Evolutionary conservation across 2,113 vertebrate genomes (phyloP).

Genomic region (Cyprinodon tularosa): DNA sequence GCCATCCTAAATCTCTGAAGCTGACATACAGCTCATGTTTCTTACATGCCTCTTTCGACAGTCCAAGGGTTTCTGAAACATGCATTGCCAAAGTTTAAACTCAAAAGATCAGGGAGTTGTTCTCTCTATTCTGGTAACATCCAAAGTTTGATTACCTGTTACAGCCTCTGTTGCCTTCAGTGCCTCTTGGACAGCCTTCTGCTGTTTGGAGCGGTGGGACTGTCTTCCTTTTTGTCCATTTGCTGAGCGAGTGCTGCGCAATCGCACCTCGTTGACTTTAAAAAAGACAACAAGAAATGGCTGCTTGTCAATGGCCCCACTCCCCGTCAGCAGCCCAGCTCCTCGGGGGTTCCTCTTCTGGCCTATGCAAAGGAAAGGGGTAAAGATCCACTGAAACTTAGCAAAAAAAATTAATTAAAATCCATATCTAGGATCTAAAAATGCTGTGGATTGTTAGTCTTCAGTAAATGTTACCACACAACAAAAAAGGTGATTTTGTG

Average conservation of each 20-base stretch:
- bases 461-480: background rate
- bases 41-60: conserved; percentile 93
- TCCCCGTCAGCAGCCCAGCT: conserved; percentile 85
- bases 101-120: background rate
- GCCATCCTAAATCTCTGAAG: conserved; percentile 97
- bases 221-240: conserved; percentile 85
- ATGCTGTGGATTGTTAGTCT: background rate
- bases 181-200: conserved; percentile 87
- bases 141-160: conserved; percentile 61
- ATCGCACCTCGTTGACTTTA: conserved; percentile 90
- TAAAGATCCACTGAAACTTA: background rate
- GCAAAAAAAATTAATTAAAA: background rate
- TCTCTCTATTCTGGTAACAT: background rate
- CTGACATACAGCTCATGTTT: conserved; percentile 98
- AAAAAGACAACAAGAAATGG: conserved; percentile 97
- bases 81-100: background rate
- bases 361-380: conserved; percentile 76
- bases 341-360: conserved; percentile 86
- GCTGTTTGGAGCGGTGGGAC: conserved; percentile 85
- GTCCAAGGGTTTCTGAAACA: conserved; percentile 86
- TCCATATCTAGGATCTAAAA: background rate
- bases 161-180: conserved; percentile 85
- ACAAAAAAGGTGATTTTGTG: too few species aligned
- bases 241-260: conserved; percentile 89
- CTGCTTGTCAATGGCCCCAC: conserved; percentile 90